Evolutionary conservation across 2,113 vertebrate species (phyloP).

Genomic region (Blennius ocellaris): DNA sequence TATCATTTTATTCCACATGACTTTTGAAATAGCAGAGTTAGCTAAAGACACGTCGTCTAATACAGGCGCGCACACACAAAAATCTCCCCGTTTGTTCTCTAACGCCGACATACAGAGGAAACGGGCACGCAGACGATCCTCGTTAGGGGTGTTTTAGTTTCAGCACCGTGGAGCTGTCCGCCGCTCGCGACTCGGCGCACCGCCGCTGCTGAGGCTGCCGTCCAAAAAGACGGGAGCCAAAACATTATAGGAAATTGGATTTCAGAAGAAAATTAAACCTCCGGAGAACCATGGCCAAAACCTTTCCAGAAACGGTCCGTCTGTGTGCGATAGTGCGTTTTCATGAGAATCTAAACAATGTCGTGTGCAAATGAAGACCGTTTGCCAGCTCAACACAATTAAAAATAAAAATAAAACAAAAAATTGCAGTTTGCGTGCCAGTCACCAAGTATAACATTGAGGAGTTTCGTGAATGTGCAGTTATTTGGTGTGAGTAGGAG

Average conservation of each 20-base stretch:
- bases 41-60: conserved; percentile 17
- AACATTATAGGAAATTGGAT: conserved; percentile 12
- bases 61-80: neutral
- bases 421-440: conserved; percentile 12
- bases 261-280: conserved; percentile 31
- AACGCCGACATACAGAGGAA: neutral
- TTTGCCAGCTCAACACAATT: neutral
- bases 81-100: conserved; percentile 2
- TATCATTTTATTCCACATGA: conserved; percentile 39
- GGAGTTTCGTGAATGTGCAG: conserved; percentile 23
- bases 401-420: neutral
- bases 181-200: conserved; percentile 8
- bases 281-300: neutral
- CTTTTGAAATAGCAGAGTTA: conserved; percentile 37
- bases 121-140: neutral
- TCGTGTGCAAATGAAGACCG: neutral
- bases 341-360: neutral
- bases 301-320: neutral
- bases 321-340: neutral
- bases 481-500: conserved; percentile 67
- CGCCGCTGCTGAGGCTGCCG: conserved; percentile 2
- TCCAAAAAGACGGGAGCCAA: neutral
- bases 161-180: conserved; percentile 78
- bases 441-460: conserved; percentile 10
- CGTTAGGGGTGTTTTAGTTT: conserved; percentile 17